Conservation (phyloP, 2,888 invertebrate species). For the Lithophane semibrunnea region DNA sequence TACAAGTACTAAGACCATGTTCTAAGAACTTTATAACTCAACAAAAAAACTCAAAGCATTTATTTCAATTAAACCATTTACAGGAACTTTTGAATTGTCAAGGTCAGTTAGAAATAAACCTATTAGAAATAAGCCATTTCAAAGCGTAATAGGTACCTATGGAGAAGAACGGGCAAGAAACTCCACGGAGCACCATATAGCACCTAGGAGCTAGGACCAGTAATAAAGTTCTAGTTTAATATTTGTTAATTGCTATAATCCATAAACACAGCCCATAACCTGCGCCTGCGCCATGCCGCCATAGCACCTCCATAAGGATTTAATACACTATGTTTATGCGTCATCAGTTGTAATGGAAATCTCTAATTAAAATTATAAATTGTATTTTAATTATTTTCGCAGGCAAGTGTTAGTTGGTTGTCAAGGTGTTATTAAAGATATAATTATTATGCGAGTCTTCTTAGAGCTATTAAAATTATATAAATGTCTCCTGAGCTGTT, state of each 20-base stretch:
- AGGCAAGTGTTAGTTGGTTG: background rate
- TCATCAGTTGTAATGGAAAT: slow-evolving; percentile 14
- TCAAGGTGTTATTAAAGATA: background rate
- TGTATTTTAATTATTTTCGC: slow-evolving; percentile 36
- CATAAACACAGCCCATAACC: slow-evolving; percentile 50
- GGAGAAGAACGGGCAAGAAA: no score
- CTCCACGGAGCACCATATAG: background rate
- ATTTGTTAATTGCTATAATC: slow-evolving; percentile 33
- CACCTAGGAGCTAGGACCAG: slow-evolving; percentile 23
- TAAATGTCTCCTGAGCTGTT: background rate
- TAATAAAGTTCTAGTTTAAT: slow-evolving; percentile 44
- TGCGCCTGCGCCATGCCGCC: slow-evolving; percentile 8
- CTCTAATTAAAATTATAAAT: slow-evolving; percentile 33
- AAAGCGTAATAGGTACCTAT: no score
- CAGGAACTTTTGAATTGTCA: no score
- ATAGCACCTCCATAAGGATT: slow-evolving; percentile 15
- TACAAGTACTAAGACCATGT: slow-evolving; percentile 11
- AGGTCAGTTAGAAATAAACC: no score
- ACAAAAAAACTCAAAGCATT: no score
- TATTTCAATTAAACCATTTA: no score
- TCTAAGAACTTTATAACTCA: slow-evolving; percentile 3
- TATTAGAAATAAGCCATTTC: no score
- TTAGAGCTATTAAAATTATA: background rate
- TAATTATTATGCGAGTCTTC: background rate
- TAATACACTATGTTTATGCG: slow-evolving; percentile 37